Evolutionary conservation across 2,888 invertebrate species (phyloP).

Genomic region (Clivina fossor): DNA sequence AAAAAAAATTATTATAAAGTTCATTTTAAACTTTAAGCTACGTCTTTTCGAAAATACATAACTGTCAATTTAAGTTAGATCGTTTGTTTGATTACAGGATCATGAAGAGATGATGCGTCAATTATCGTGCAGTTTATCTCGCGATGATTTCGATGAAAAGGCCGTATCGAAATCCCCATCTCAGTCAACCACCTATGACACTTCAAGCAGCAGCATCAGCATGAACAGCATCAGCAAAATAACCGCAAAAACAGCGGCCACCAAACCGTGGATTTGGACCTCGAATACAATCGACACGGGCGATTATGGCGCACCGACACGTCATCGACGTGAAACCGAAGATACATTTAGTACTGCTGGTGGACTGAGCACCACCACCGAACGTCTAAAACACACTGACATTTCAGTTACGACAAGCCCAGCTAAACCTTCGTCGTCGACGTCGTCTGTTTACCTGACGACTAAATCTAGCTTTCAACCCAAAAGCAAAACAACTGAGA

Average conservation of each 20-base stretch:
- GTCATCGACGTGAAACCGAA: slow-evolving; percentile 53
- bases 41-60: no score
- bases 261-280: slow-evolving; percentile 51
- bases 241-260: slow-evolving; percentile 41
- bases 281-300: slow-evolving; percentile 50
- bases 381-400: no score
- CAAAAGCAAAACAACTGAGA: slow-evolving; percentile 13
- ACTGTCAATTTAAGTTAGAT: no score
- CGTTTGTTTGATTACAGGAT: slow-evolving; percentile 57
- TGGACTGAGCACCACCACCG: slow-evolving; percentile 40
- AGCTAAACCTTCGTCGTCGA: slow-evolving; percentile 39
- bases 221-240: slow-evolving; percentile 31
- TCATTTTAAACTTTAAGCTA: no score
- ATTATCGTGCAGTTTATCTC: slow-evolving; percentile 60
- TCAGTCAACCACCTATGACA: slow-evolving; percentile 31
- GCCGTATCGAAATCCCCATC: slow-evolving; percentile 29
- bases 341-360: slow-evolving; percentile 44
- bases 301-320: slow-evolving; percentile 50
- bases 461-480: slow-evolving; percentile 11
- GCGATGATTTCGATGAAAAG: slow-evolving; percentile 51
- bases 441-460: slow-evolving; percentile 36
- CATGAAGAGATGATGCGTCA: slow-evolving; percentile 62
- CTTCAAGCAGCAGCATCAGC: slow-evolving; percentile 23
- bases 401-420: slow-evolving; percentile 37
- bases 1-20: no score